Base-by-base conservation (phyloP, 2,888 invertebrate genomes). In the Philereme vetulata region DNA sequence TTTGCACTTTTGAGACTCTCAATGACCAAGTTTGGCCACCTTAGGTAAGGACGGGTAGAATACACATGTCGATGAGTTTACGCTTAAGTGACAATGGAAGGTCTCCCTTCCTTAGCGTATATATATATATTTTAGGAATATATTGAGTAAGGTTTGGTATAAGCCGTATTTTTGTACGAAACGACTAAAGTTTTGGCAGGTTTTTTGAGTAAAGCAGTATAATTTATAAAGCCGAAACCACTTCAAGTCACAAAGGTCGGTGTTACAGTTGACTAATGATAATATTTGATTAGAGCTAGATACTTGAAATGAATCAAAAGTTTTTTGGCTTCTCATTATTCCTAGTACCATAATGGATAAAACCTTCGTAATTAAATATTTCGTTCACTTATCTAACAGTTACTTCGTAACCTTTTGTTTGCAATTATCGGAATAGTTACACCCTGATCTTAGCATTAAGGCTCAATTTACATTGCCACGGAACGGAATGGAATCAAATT, bases 191-290 rank as follows among this genome's bases (percentile, higher is more conserved):
- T 89, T 89, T 76, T 71, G 73, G 72, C 72, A 70, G 75, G 75
- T 75, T 80, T 78, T 81, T 78, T 78, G 78, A 87, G 82, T 80
- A 77, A 74, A 75, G 76, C 76, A 21, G 21, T 21, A 21, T 85
- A 88, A 89, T 88, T 88, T 88, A 89, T 87, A 82, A 84, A 88
- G 85, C 88, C 83, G 85, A 84, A 74, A 82, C 78, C 80, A 82
- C 81, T 84, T 80, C 72, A 80, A 84, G 77, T 85, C 77, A 77
- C 79, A 21, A 79, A 76, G 71, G 66, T 63, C 72, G 77, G 79
- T 75, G 80, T 85, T 82, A 83, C 74, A 72, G 75, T 76, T 85
- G 86, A 84, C 81, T 83, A 82, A 88, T 86, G 84, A 72, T 74
- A 74, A 74, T 74, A 76, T 46, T 44, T 58, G 67, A 67, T 69